Percentiles rank a stretch among this genome's conserved stretches.
Evolutionary conservation across 35 echinoderm and acorn worm genomes (phyloP).

Genomic region (Ophiothrix spiculata): DNA sequence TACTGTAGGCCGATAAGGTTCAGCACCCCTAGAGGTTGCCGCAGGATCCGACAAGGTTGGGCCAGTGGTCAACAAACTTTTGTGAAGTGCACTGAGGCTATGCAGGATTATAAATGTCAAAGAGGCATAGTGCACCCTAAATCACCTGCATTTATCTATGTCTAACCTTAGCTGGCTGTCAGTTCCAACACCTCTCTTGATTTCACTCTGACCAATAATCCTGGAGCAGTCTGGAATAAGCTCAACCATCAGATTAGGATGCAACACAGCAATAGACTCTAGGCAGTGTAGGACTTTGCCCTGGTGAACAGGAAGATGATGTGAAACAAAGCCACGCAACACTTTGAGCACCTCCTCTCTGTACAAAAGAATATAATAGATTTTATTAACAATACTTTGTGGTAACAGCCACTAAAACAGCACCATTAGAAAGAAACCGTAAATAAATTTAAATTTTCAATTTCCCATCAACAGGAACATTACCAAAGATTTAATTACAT

Average conservation of each 20-base stretch:
- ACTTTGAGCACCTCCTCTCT: conserved; percentile 43
- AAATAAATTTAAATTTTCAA: neutral
- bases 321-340: conserved; percentile 41
- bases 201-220: conserved; percentile 53
- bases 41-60: neutral
- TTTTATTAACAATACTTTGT: neutral
- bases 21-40: neutral
- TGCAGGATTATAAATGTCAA: too few relatives aligned
- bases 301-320: conserved; percentile 57
- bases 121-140: too few relatives aligned
- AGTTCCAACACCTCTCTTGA: conserved; percentile 51
- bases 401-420: neutral
- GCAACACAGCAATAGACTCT: conserved; percentile 55
- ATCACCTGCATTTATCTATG: too few relatives aligned
- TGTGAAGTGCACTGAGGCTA: too few relatives aligned
- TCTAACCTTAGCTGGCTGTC: conserved; percentile 60
- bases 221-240: conserved; percentile 63
- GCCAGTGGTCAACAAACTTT: neutral
- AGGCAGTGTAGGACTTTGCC: conserved; percentile 45
- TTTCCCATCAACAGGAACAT: neutral
- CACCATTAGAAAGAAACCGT: neutral
- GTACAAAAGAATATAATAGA: neutral
- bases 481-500: neutral
- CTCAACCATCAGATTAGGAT: conserved; percentile 38
- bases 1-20: neutral